Evolutionary conservation across 2,113 vertebrate species (phyloP), one percentile per base, ranked within the genome.

Genomic region (Tetrax tetrax): DNA sequence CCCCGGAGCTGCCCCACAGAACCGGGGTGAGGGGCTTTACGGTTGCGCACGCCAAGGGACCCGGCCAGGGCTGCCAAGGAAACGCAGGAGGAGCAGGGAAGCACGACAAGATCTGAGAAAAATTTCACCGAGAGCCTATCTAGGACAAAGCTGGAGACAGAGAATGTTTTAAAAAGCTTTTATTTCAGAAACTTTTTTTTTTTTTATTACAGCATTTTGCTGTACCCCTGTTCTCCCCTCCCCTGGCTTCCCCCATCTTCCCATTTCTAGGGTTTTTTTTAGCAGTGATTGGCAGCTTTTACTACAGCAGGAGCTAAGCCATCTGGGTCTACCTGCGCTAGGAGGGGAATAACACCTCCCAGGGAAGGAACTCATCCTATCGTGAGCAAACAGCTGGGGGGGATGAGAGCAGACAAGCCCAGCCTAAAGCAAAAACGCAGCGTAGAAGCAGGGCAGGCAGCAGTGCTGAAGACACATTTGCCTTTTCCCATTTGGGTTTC

Each of bases 41-140:
- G 91, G 65, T 28, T 68, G 84, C 66, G 15, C 31, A 27, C 82
- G 87, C 84, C 92, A 54, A 66, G 83, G 37, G 79, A 37, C 87
- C 88, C 83, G 33, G 95, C 92, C 64, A 54, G 93, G 93, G 95
- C 96, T 95, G 92, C 96, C 96, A 94, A 95, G 90, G 95, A 96
- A 96, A 96, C 96, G 79, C 95, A 70, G 88, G 95, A 95, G 95
- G 95, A 92, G 83, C 53, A 83, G 76, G 76, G 65, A 93, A 93
- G 92, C 93, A 91, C 84, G 69, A 56, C 87, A 82, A 94, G 91
- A 96, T 45, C 80, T 31, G 35, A 94, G 92, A 68, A 71, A 79
- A 94, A 91, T 96, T 88, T 92, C 95, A 71, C 86, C 76, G 50
- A 59, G 75, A 86, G 63, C 83, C 83, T 77, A 83, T 83, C 71